Evolutionary conservation across 2,888 invertebrate species (phyloP), one percentile per base, ranked within the genome.

Genomic region (Lymantria dispar): DNA sequence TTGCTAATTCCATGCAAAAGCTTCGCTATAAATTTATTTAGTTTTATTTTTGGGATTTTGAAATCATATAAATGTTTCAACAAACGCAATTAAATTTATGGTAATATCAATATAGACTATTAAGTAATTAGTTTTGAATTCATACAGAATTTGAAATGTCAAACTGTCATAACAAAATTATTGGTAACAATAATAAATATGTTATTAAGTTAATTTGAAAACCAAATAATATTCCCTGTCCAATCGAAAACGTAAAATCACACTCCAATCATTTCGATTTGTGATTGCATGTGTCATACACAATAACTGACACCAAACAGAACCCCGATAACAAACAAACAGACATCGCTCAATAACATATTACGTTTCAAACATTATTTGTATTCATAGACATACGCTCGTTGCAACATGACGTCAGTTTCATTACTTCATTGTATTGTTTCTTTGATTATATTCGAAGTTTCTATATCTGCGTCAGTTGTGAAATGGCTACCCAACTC

Each of bases 401-500:
- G 45, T 58, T 56, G 64, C 68, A 58, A 61, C 48, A 67, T 67
- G 67, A 47, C 50, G 36, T 41, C 44, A 43, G 36, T 57, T 42
- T 12, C 53, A 10, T 47, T 48, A 0, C 37, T 62, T n/a, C 42
- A 56, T 7, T 60, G 50, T 44, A 15, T 66, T 14, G 33, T 33
- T 7, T 7, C 8, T 33, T 33, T 33, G 9, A 33, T 8, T 33
- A 33, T 33, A 33, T 45, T 52, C 42, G 38, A 54, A 47, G 53
- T 62, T 38, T 52, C 72, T 12, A 56, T 74, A 40, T 74, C 71
- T 15, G 60, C 82, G 14, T 58, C 78, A 22, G 60, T 71, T 44
- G 89, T 90, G 10, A 82, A 76, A 65, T 90, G 87, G 86, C 59
- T 83, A 40, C 86, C 87, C 2, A 85, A 80, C 50, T 74, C 78